A percentile compares a stretch with the other conserved stretches of the same genome.
Evolutionary conservation across 2,113 vertebrate genomes (phyloP).

Genomic region (Egretta garzetta): DNA sequence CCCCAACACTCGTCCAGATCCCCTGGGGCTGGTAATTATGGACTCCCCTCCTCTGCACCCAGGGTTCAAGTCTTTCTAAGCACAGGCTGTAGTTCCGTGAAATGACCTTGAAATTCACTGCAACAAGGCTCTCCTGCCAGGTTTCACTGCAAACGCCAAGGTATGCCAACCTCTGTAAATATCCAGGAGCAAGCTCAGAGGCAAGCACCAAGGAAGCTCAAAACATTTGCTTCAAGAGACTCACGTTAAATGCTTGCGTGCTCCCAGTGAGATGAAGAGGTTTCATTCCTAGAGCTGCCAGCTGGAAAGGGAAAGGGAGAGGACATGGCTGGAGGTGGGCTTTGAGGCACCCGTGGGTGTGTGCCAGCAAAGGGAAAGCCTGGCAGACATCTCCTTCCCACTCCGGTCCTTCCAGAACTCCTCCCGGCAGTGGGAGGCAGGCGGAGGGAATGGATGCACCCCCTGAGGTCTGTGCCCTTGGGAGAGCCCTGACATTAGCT

Average conservation of each 20-base stretch:
- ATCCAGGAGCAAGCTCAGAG: neutral
- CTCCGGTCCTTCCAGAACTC: neutral
- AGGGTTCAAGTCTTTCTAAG: slow-evolving; percentile 18
- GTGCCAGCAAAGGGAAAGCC: neutral
- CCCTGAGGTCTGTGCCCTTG: neutral
- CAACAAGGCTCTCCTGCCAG: neutral
- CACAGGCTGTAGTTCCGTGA: neutral
- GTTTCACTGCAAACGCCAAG: neutral
- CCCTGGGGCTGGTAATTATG: slow-evolving; percentile 26
- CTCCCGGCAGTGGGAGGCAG: neutral
- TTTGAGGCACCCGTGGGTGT: fast-evolving
- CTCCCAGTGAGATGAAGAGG: neutral
- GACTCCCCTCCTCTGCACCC: neutral
- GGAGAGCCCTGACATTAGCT: neutral
- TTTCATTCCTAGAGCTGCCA: slow-evolving; percentile 1
- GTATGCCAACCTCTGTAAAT: neutral
- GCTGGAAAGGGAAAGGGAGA: neutral
- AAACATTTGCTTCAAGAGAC: neutral
- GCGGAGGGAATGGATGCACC: neutral
- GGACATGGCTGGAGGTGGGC: neutral
- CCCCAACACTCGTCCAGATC: neutral
- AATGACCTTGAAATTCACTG: slow-evolving; percentile 33
- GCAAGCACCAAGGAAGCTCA: neutral
- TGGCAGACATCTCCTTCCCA: neutral
- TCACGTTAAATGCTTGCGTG: neutral